Base-by-base conservation (phyloP, 2,888 invertebrate genomes). In the Hemicrepidius hirtus region DNA sequence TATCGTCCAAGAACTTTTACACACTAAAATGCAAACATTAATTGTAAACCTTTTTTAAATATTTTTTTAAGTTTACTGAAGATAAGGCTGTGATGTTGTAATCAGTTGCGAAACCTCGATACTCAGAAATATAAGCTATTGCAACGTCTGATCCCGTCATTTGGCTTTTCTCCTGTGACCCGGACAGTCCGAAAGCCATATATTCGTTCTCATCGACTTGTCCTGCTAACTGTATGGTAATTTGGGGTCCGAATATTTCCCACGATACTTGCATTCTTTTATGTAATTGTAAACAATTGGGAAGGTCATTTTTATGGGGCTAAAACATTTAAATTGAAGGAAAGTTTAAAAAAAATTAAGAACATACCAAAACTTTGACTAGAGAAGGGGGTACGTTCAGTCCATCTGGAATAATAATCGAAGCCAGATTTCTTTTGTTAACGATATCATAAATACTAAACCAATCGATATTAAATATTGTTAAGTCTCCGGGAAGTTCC, bases 111-210 rank as follows among this genome's bases (percentile, higher is more conserved):
- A 91, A 90, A 0, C 95, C 96, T 76, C 94, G 89, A 69, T 90
- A 89, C 0, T 90, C 91, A 83, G 94, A 92, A 83, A 93, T 92
- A 78, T 92, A 92, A 4, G 93, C 93, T 35, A 97, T 90, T 0
- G 94, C 93, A 37, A 94, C 93, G 88, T 97, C 97, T 0, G 95
- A 91, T 57, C 95, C 95, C 80, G 94, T 87, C 97, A 97, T 97
- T 86, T 91, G 90, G 78, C 95, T 93, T 44, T 88, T 88, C 18
- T 87, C 87, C 7, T 87, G 87, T 0, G 93, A 91, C 59, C 97
- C 97, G 21, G 96, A 96, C 64, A 96, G 87, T 35, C 97, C 97
- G 86, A 97, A 96, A 12, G 95, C 92, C 91, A 97, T 93, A 86
- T 97, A 97, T 79, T 96, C 95, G 80, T 93, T 88, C 77, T 91